These are phyloP conservation scores for Tinamus guttatus DNA, from an alignment of 2,113 vertebrate genomes.

Conservation along the genomic window DNA sequence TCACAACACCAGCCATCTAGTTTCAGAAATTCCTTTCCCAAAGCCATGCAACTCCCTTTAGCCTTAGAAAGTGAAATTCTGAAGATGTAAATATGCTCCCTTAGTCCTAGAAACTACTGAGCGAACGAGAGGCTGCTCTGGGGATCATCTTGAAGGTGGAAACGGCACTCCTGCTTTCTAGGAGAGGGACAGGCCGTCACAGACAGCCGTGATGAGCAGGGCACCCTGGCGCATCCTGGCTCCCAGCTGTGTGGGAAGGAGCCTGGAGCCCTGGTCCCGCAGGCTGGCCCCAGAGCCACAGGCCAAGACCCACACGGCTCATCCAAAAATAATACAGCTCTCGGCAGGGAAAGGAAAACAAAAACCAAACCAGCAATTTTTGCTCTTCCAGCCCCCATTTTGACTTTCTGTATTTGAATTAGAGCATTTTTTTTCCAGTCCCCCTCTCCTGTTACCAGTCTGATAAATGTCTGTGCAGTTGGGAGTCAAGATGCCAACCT, in stretches of 20 bases:
- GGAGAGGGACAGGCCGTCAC: neutral
- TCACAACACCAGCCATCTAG: neutral
- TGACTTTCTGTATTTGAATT: neutral
- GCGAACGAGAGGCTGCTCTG: neutral
- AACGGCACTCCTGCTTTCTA: neutral
- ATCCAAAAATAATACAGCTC: neutral
- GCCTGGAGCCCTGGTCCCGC: neutral
- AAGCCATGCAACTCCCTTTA: neutral
- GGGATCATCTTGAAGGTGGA: neutral
- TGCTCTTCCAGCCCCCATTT: neutral
- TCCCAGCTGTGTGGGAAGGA: neutral
- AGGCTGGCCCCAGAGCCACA: neutral
- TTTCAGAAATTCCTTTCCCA: neutral
- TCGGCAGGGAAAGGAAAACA: neutral
- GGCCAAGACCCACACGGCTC: neutral
- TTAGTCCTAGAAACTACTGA: neutral
- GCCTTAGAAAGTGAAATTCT: neutral
- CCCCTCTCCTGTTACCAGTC: neutral
- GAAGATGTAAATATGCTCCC: neutral
- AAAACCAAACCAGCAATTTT: neutral
- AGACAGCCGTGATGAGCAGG: neutral
- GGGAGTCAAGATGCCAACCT: neutral
- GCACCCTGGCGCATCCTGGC: rapidly evolving
- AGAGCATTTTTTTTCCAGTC: neutral
- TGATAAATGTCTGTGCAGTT: neutral